Evolutionary conservation across 2,797 vertebrate genomes (phyloP).

Genomic region (Gadopsis marmoratus): DNA sequence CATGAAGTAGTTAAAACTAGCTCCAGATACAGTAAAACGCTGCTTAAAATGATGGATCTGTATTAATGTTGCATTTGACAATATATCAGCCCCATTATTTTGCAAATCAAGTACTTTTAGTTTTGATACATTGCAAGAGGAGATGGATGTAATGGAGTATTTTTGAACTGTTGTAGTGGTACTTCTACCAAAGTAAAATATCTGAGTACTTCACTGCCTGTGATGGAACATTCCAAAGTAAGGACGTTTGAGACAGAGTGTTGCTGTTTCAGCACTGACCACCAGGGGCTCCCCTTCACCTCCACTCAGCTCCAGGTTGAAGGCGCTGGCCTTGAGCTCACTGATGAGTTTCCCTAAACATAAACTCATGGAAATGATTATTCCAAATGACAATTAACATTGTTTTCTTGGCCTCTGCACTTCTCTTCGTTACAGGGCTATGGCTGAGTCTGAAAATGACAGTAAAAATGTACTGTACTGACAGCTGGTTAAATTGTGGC

Average conservation of each 20-base stretch:
- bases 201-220: background rate
- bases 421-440: slow-evolving; percentile 36
- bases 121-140: background rate
- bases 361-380: slow-evolving; percentile 69
- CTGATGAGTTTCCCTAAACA: slow-evolving; percentile 65
- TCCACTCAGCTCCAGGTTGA: slow-evolving; percentile 56
- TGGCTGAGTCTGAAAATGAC: slow-evolving; percentile 39
- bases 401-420: slow-evolving; percentile 63
- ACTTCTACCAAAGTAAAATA: background rate
- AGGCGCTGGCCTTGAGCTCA: slow-evolving; percentile 63
- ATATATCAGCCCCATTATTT: background rate
- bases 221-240: background rate
- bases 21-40: background rate
- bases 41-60: background rate
- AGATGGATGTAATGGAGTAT: background rate
- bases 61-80: background rate
- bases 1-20: background rate
- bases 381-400: slow-evolving; percentile 56
- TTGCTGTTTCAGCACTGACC: slow-evolving; percentile 61
- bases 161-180: background rate
- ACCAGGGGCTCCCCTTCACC: slow-evolving; percentile 79
- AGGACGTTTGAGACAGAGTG: background rate
- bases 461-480: slow-evolving; percentile 53
- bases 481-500: slow-evolving; percentile 60
- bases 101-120: background rate